A percentile compares a stretch with the other conserved stretches of the same genome.
Evolutionary conservation across 1,140 invertebrate genomes (phyloP).

Genomic region (Mercenaria mercenaria): DNA sequence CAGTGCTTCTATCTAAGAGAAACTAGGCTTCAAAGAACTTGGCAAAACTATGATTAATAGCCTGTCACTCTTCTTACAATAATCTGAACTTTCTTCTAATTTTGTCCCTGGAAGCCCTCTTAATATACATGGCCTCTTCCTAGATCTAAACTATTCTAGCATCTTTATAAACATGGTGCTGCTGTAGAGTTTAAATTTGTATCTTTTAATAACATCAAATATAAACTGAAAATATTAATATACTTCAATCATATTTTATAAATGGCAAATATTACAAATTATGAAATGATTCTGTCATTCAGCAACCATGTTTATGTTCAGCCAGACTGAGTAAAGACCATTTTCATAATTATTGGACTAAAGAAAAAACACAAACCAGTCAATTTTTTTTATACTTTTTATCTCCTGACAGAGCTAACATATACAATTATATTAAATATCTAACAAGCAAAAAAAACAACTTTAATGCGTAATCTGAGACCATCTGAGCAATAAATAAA

Average conservation of each 20-base stretch:
- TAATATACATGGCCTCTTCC: too few species aligned
- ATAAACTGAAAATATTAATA: too few species aligned
- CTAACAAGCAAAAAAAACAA: slow-evolving; percentile 28
- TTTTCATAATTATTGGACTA: not conserved
- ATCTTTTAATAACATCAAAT: too few species aligned
- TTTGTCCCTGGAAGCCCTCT: too few species aligned
- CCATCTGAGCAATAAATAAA: slow-evolving; percentile 5
- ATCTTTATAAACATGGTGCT: not conserved
- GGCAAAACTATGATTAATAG: too few species aligned
- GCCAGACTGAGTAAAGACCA: slow-evolving; percentile 29
- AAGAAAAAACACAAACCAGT: slow-evolving; percentile 35
- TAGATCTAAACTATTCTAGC: too few species aligned
- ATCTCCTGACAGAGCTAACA: slow-evolving; percentile 23
- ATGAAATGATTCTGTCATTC: not conserved
- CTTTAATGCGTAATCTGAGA: slow-evolving; percentile 38
- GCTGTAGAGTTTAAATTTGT: not conserved
- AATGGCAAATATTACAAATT: too few species aligned
- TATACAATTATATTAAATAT: slow-evolving; percentile 27
- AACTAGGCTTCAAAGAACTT: too few species aligned
- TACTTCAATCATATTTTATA: too few species aligned
- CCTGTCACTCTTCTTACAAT: too few species aligned
- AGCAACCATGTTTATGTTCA: slow-evolving; percentile 47
- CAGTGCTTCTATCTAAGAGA: too few species aligned
- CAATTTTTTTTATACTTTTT: slow-evolving; percentile 4
- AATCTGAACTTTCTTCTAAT: too few species aligned